Base-by-base conservation (phyloP, 2,113 vertebrate species). In the Gadus chalcogrammus region DNA sequence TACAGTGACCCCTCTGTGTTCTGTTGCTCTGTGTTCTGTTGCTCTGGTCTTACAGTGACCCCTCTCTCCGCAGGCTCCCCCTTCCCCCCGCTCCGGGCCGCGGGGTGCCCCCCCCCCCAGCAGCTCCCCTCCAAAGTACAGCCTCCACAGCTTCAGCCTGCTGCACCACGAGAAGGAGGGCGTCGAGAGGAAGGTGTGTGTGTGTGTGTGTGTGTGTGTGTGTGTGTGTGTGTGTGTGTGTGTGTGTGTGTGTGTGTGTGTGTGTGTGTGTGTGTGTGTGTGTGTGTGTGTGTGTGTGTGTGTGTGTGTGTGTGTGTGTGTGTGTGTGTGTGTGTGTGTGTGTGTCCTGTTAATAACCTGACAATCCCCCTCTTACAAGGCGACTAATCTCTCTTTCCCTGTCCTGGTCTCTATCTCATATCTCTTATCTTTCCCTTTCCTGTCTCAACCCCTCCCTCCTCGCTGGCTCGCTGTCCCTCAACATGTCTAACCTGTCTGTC, bases 91-190 rank as follows among this genome's bases (percentile, higher is more conserved):
- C 61, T 82, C 90, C 27, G 91, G 88, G 76, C 84, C 90, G 20
- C 76, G 64, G 15, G 87, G 83, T 22, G 89, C 92, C 61, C 65
- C 2, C 35, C 79, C 72, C 11, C 52, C 67, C 82, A 85, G 31
- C 76, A 88, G 7, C 38, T 87, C 91, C 15, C 81, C 93, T 9
- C 69, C 89, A 0, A 87, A 88, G 77, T 92, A 90, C 72, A 90
- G 92, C 58, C 87, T 95, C 68, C 92, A 94, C 80, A 95, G 95
- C 84, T 93, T 96, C 85, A 95, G 92, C 0, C 91, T 96, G 61
- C 90, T 97, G 69, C 87, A 91, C 82, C 92, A 93, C 1, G 94
- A 96, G 82, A 92, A 88, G 78, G 94, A 96, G 66, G 92, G 92
- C 17, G 73, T 94, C 64, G 94, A 96, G 76, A 92, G 89, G 73